Base-by-base conservation (phyloP, 2,888 invertebrate species). In the Pristionchus exspectatus region DNA sequence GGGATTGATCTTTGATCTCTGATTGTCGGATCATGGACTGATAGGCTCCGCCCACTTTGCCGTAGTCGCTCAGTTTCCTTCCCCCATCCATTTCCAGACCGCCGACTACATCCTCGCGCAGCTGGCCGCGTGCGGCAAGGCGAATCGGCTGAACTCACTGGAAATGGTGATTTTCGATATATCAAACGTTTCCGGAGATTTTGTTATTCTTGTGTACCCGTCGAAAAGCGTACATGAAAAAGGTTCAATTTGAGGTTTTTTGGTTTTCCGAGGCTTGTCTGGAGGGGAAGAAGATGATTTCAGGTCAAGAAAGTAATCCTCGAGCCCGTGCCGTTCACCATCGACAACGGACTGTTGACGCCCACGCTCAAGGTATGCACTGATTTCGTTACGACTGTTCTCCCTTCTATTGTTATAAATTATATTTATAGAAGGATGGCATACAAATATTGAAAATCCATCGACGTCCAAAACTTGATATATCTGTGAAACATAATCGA, bases 321-420 rank as follows among this genome's bases (percentile, higher is more conserved):
- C 90, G 98, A 98, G 96, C 97, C 98, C 38, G 98, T 98, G 96
- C 97, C 97, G 93, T 98, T 99, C 96, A 98, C 98, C 91, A 97
- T 98, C 89, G 98, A 98, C 96, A 98, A 99, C 96, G 98, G 98
- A 91, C 97, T 99, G 87, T 96, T 99, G 84, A 99, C 98, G 74
- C 98, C 98, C 87, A 98, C 98, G 54, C 96, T 98, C 96, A 99
- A 98, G 96, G 87, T 81, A 12, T 38, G 30, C 90, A 30, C 3
- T 83, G 18, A 54, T 21, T n/a, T 38, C 3, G 38, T 38, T 38
- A 38, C 38, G 38, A 38, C 38, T 38, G 38, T 38, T 38, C 38
- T 38, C 38, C 38, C 38, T 38, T 38, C 38, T n/a, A 38, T 38
- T 5, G 38, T n/a, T n/a, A n/a, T n/a, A n/a, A n/a, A n/a, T n/a